Evolutionary conservation across 2,113 vertebrate species (phyloP), one percentile per base, ranked within the genome.

Genomic region (Tretioscincus oriximinensis): DNA sequence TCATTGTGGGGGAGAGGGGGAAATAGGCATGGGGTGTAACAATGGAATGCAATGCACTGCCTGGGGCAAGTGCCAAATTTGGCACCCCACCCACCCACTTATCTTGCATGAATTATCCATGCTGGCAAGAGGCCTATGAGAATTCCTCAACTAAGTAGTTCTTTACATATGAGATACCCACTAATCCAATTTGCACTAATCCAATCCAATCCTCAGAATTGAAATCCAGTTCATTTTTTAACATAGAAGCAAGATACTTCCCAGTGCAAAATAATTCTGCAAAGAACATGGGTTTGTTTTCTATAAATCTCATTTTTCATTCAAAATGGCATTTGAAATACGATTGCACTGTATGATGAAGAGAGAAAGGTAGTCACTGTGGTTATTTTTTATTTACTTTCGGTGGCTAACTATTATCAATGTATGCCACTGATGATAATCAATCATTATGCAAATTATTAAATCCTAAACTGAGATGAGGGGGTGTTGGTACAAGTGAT

Each of bases 361-460:
- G 10, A 18, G 35, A 29, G 26, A 51, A n/a, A 14, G 12, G 22
- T 18, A 81, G 24, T 20, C 21, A 9, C 67, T 28, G 22, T n/a
- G 1, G 54, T 26, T 54, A 4, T 5, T 28, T 41, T n/a, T 41
- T 61, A 12, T 2, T 70, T 2, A 60, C 80, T 76, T 22, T 70
- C 66, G 8, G 70, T 20, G 66, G 20, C 60, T 74, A 26, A 35
- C 45, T 49, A 76, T 21, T 66, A 11, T 28, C 81, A 29, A 60
- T 67, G 76, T 14, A 51, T 65, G 54, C 45, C 21, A 69, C 77
- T 77, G 41, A 76, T 24, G 10, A 9, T 2, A 85, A 85, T 72
- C 65, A 84, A n/a, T 71, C 81, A 9, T 88, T 88, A 87, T 88
- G 91, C 70, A 88, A 91, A 93, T 84, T 1, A 1, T 0, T 61